These are phyloP conservation scores for Cyanoderma ruficeps DNA, from an alignment of 2,113 vertebrate genomes.

Conservation along the genomic window DNA sequence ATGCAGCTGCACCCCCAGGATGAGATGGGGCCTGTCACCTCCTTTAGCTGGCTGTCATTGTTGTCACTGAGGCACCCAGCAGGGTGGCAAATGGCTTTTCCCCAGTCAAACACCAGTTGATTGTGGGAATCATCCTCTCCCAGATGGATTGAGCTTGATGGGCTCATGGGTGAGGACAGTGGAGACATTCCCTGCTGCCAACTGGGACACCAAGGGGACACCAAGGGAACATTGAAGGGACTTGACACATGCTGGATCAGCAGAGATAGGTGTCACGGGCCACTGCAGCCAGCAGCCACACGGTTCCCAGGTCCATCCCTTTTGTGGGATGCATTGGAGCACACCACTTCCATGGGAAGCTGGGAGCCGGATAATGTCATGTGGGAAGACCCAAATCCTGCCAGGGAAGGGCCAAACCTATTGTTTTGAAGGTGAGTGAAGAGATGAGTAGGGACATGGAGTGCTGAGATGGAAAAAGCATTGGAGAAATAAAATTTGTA, in stretches of 20 bases:
- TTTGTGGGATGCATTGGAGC: neutral
- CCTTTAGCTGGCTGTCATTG: rapidly evolving
- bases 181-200: neutral
- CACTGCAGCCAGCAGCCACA: neutral
- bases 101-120: rapidly evolving
- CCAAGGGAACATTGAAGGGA: neutral
- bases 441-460: rapidly evolving
- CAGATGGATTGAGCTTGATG: neutral
- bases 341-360: neutral
- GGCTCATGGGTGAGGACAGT: neutral
- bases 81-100: rapidly evolving
- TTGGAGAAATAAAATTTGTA: neutral
- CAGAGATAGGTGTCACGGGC: rapidly evolving
- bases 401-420: neutral
- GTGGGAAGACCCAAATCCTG: neutral
- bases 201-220: neutral
- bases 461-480: neutral
- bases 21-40: neutral
- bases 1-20: rapidly evolving
- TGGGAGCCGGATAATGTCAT: rapidly evolving
- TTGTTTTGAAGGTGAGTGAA: rapidly evolving
- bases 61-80: neutral
- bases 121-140: neutral
- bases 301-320: neutral
- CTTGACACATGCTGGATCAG: rapidly evolving